Conservation (phyloP, 2,797 vertebrate species). For the Sebastes elongatus region DNA sequence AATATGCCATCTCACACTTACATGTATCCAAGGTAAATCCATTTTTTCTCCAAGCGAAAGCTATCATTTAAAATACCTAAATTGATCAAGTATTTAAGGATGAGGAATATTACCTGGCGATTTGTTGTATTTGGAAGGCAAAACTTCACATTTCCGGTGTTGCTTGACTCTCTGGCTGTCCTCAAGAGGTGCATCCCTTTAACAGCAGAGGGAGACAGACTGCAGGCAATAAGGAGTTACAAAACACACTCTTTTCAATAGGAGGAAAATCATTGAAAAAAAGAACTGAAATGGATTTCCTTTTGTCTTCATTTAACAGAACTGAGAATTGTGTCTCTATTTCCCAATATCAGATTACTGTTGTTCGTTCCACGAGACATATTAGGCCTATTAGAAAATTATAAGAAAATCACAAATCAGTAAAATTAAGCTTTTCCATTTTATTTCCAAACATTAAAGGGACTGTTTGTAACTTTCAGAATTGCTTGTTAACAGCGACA, state of each 20-base stretch:
- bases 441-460: neutral
- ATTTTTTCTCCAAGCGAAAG: too few relatives aligned
- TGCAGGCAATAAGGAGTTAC: neutral
- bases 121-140: neutral
- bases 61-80: too few relatives aligned
- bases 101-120: accelerated
- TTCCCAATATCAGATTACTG: neutral
- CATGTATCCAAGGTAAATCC: too few relatives aligned
- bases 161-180: neutral
- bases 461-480: too few relatives aligned
- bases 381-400: neutral
- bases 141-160: neutral
- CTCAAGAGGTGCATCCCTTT: neutral
- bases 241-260: too few relatives aligned
- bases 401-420: neutral
- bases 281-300: neutral
- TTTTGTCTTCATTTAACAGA: neutral
- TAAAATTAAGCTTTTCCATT: neutral
- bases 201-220: constrained; percentile 51
- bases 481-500: too few relatives aligned
- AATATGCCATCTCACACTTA: too few relatives aligned
- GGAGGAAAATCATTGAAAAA: neutral
- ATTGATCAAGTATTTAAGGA: accelerated
- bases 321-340: neutral
- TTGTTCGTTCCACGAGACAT: neutral